Evolutionary conservation across 2,113 vertebrate genomes (phyloP).

Genomic region (Leucoraja erinaceus): DNA sequence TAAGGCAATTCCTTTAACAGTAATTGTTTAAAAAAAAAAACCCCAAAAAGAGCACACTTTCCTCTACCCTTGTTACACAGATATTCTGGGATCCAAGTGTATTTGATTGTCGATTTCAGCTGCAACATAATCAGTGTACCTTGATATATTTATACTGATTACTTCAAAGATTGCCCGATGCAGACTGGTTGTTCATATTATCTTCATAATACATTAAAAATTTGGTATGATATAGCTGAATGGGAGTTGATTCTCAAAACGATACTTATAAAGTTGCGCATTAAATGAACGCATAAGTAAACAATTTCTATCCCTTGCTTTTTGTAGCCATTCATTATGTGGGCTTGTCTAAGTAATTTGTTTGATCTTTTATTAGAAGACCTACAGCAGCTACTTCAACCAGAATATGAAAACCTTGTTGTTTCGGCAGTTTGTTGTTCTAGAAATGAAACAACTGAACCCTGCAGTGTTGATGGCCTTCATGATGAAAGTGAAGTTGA

Average conservation of each 20-base stretch:
- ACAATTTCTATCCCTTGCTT: neutral
- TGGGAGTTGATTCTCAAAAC: neutral
- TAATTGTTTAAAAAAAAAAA: neutral
- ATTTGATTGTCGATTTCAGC: too few species aligned
- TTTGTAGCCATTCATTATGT: neutral
- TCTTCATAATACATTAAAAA: neutral
- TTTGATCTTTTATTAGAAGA: slow-evolving; percentile 51
- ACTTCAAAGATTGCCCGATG: neutral
- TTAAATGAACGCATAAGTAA: neutral
- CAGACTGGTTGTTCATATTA: neutral
- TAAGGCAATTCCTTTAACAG: neutral
- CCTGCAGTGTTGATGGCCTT: neutral
- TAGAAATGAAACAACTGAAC: neutral
- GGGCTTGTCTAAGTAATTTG: neutral
- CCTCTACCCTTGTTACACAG: neutral
- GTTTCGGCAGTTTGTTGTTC: slow-evolving; percentile 57
- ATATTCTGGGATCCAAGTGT: neutral
- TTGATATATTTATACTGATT: neutral
- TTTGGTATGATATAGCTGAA: neutral
- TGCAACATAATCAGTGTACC: too few species aligned
- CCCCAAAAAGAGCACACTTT: neutral
- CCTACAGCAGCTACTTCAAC: slow-evolving; percentile 51
- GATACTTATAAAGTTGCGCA: neutral
- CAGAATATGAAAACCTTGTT: slow-evolving; percentile 64
- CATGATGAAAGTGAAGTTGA: neutral